phyloP scores from a whole-genome alignment of 1,140 invertebrate genomes.

The Nymphalis io region DNA sequence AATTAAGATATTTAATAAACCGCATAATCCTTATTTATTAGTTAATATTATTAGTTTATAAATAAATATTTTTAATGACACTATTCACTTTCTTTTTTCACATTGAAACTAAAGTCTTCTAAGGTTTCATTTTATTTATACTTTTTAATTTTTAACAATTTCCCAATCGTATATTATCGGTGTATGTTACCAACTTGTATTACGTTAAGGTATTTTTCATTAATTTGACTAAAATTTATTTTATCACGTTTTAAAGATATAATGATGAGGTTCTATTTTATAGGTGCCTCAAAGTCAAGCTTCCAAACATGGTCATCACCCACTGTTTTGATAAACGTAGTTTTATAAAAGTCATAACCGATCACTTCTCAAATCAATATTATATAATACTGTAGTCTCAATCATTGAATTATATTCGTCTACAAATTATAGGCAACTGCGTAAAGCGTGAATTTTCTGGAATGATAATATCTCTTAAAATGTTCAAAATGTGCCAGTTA shows the following conservation, averaged over 20 bases:
- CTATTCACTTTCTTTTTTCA: background rate
- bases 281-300: constrained; percentile 25
- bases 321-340: constrained; percentile 30
- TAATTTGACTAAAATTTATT: no score
- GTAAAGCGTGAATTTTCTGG: background rate
- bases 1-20: no score
- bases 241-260: background rate
- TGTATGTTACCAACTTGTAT: no score
- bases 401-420: background rate
- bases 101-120: background rate
- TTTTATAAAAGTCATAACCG: no score
- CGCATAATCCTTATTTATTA: no score
- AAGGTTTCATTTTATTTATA: background rate
- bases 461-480: background rate
- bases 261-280: background rate
- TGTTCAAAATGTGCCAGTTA: constrained; percentile 8
- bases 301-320: constrained; percentile 38
- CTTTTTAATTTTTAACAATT: no score
- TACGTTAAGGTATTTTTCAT: no score
- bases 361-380: constrained; percentile 4
- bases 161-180: no score
- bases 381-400: background rate
- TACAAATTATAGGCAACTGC: no score
- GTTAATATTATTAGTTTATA: background rate
- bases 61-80: background rate